Percentiles rank a stretch among this genome's conserved stretches.
phyloP scores from a whole-genome alignment of 1,140 invertebrate genomes.

The Calliopsis andreniformis region DNA sequence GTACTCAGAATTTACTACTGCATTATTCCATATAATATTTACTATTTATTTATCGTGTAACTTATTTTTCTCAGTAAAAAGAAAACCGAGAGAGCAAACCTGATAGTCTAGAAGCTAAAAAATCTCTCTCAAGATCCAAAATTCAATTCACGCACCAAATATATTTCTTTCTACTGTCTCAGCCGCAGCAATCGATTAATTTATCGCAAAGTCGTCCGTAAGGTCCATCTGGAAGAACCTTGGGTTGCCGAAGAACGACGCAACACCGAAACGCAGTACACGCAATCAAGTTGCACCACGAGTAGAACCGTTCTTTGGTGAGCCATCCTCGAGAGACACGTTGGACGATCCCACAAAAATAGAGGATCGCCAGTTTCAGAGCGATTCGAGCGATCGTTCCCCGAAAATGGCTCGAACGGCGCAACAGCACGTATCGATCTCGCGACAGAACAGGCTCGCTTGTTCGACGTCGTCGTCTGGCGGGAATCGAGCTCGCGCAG shows the following conservation, averaged over 20 bases:
- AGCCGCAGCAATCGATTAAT: not conserved
- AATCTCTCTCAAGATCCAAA: no score
- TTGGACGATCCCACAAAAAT: not conserved
- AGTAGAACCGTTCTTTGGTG: conserved; percentile 35
- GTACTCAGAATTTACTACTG: no score
- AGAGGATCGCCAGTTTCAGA: not conserved
- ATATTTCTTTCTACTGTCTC: not conserved
- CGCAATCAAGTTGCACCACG: conserved; percentile 66
- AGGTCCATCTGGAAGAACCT: conserved; percentile 26
- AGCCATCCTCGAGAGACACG: conserved; percentile 43
- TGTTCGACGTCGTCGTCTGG: conserved; percentile 43
- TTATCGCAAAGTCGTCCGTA: conserved; percentile 22
- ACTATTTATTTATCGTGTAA: no score
- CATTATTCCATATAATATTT: no score
- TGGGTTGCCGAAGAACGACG: conserved; percentile 39
- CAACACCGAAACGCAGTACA: conserved; percentile 73
- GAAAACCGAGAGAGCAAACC: no score
- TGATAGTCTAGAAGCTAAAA: no score
- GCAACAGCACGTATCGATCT: conserved; percentile 54
- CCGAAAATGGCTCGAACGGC: conserved; percentile 49
- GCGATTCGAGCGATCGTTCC: conserved; percentile 31
- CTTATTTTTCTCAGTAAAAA: not conserved
- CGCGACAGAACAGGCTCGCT: conserved; percentile 44
- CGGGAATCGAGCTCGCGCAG: not conserved
- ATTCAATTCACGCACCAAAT: not conserved